Evolutionary conservation across 2,797 vertebrate species (phyloP).

Genomic region (Luscinia luscinia): DNA sequence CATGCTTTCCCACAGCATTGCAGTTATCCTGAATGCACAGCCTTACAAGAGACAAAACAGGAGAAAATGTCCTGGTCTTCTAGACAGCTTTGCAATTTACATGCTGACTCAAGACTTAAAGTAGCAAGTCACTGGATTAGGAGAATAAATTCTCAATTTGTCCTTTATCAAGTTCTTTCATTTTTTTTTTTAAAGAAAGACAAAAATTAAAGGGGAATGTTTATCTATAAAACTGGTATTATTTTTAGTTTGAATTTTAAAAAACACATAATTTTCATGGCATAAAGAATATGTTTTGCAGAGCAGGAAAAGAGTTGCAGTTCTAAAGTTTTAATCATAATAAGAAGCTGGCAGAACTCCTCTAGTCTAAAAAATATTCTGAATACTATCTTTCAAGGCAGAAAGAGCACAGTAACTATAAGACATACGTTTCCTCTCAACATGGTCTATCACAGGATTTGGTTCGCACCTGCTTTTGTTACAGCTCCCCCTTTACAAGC

Average conservation of each 20-base stretch:
- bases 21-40: neutral
- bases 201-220: neutral
- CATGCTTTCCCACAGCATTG: neutral
- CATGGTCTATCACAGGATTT: neutral
- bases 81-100: conserved; percentile 4
- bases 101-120: conserved; percentile 11
- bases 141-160: neutral
- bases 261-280: neutral
- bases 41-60: neutral
- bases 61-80: neutral
- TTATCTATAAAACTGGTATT: neutral
- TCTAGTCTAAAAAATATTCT: neutral
- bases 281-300: neutral
- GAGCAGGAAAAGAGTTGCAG: neutral
- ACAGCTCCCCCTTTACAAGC: neutral
- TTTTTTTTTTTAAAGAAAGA: neutral
- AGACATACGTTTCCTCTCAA: neutral
- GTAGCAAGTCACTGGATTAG: neutral
- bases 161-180: neutral
- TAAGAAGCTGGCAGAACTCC: neutral
- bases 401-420: neutral
- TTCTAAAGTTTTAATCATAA: neutral
- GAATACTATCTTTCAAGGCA: neutral
- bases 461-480: neutral
- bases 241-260: neutral